phyloP scores from a whole-genome alignment of 1,140 invertebrate species.

The Cydia pomonella region DNA sequence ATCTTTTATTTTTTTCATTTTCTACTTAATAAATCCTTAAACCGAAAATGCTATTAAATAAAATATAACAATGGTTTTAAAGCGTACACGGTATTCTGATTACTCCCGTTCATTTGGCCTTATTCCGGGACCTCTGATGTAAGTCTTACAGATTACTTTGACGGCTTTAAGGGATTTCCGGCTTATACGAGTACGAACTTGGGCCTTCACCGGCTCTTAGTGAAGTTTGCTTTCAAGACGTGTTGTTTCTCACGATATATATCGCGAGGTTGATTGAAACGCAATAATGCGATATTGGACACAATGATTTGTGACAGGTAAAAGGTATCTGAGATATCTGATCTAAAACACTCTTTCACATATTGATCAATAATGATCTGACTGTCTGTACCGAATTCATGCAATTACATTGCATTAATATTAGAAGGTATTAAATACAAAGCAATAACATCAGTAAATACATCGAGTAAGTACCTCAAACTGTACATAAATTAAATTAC shows the following conservation, averaged over 20 bases:
- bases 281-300: slow-evolving; percentile 2
- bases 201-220: slow-evolving; percentile 49
- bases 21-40: neutral
- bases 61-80: slow-evolving; percentile 17
- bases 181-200: slow-evolving; percentile 48
- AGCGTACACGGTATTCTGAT: slow-evolving; percentile 20
- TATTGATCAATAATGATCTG: too few species aligned
- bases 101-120: slow-evolving; percentile 21
- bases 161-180: slow-evolving; percentile 57
- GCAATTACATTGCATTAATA: too few species aligned
- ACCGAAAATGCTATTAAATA: neutral
- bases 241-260: slow-evolving; percentile 36
- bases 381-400: too few species aligned
- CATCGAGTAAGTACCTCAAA: too few species aligned
- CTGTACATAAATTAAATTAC: too few species aligned
- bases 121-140: slow-evolving; percentile 25
- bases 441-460: too few species aligned
- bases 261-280: neutral
- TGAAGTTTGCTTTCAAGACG: slow-evolving; percentile 49
- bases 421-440: too few species aligned
- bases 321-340: too few species aligned
- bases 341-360: too few species aligned
- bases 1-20: slow-evolving; percentile 6
- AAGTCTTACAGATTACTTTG: slow-evolving; percentile 55
- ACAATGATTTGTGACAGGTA: neutral